A percentile compares a stretch with the other conserved stretches of the same genome.
Evolutionary conservation across 35 echinoderm and acorn worm genomes (phyloP).

Genomic region (Ophioderma brevispina): DNA sequence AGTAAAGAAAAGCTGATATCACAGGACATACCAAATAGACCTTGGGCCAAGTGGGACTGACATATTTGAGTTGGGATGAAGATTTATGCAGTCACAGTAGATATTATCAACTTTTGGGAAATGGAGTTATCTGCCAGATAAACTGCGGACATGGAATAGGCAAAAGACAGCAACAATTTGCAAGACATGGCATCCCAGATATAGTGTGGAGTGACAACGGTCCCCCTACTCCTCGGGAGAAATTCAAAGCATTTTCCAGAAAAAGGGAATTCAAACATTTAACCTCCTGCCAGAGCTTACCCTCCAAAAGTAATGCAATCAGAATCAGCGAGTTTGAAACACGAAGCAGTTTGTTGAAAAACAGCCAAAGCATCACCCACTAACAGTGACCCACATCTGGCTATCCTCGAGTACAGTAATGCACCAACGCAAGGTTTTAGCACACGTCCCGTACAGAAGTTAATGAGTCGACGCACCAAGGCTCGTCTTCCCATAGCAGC

Average conservation of each 20-base stretch:
- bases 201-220: neutral
- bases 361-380: neutral
- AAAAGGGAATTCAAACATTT: neutral
- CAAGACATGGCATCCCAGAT: neutral
- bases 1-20: neutral
- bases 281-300: neutral
- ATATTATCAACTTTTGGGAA: neutral
- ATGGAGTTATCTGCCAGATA: neutral
- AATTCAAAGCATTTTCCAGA: neutral
- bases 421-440: neutral
- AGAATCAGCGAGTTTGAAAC: neutral
- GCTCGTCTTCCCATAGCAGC: too few species aligned
- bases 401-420: neutral
- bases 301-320: neutral
- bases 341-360: neutral
- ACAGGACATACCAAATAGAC: neutral
- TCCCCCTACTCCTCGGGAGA: neutral
- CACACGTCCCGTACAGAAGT: neutral
- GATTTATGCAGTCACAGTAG: neutral
- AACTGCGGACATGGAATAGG: neutral
- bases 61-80: neutral
- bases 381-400: neutral
- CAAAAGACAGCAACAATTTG: neutral
- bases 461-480: too few species aligned
- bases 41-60: neutral